Conservation (phyloP, 2,797 vertebrate species). For the Etheostoma perlongum region DNA sequence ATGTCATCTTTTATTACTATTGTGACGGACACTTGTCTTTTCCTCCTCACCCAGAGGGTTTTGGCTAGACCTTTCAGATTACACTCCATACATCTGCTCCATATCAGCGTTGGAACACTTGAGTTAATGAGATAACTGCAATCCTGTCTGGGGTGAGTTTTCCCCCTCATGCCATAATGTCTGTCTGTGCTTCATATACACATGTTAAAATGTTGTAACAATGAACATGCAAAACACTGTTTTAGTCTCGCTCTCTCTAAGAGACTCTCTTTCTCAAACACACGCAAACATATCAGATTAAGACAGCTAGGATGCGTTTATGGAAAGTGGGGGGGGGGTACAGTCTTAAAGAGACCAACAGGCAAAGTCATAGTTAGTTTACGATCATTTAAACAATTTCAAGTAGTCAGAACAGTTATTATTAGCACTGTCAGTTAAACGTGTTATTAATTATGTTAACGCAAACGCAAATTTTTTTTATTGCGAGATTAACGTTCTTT, state of each 20-base stretch:
- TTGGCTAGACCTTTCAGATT: constrained; percentile 35
- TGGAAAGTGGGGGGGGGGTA: constrained; percentile 33
- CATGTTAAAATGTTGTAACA: constrained; percentile 21
- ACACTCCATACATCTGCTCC: constrained; percentile 63
- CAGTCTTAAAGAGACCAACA: constrained; percentile 20
- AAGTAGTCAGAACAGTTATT: constrained; percentile 28
- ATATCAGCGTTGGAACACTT: constrained; percentile 44
- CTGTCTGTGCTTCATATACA: constrained; percentile 28
- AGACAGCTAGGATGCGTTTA: constrained; percentile 62
- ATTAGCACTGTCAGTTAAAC: too few relatives aligned
- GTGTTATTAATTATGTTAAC: too few relatives aligned
- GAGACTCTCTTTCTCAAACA: not conserved
- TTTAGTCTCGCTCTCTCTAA: not conserved
- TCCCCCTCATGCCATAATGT: constrained; percentile 12
- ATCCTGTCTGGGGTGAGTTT: constrained; percentile 17
- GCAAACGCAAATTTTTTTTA: too few relatives aligned
- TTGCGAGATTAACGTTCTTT: too few relatives aligned
- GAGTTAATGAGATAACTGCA: constrained; percentile 35
- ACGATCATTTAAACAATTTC: constrained; percentile 28
- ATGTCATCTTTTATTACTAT: constrained; percentile 37
- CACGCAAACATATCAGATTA: constrained; percentile 16
- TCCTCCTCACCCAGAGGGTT: constrained; percentile 35
- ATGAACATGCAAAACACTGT: not conserved
- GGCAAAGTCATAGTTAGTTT: constrained; percentile 27
- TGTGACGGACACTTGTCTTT: constrained; percentile 39